A percentile compares a stretch with the other conserved stretches of the same genome.
These are phyloP conservation scores for Diorhabda elongata DNA, from an alignment of 1,140 invertebrate species.

Conservation along the genomic window DNA sequence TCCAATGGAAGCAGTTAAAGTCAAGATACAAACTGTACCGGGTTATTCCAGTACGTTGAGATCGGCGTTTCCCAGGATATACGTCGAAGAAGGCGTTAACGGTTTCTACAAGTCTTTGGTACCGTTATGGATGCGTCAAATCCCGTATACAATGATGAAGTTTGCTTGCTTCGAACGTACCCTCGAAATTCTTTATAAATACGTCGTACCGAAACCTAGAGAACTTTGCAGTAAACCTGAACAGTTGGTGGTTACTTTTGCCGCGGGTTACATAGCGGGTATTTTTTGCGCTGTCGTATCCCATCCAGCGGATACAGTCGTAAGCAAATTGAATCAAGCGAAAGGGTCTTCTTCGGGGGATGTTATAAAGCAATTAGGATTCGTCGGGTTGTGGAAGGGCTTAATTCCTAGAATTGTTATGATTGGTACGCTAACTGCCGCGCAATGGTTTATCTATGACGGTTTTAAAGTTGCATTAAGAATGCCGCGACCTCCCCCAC, in stretches of 20 bases:
- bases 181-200: slow-evolving; percentile 89
- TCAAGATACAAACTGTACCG: slow-evolving; percentile 92
- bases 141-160: slow-evolving; percentile 99
- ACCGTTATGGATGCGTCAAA: slow-evolving; percentile 97
- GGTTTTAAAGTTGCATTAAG: slow-evolving; percentile 82
- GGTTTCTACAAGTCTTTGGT: slow-evolving; percentile 58
- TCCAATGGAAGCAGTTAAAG: slow-evolving; percentile 96
- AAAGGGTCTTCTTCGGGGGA: slow-evolving; percentile 76
- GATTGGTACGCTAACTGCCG: slow-evolving; percentile 98
- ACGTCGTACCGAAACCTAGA: slow-evolving; percentile 56
- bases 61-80: slow-evolving; percentile 86
- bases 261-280: slow-evolving; percentile 98
- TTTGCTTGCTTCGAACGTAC: slow-evolving; percentile 99
- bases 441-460: slow-evolving; percentile 99
- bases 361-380: slow-evolving; percentile 59
- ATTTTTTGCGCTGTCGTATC: slow-evolving; percentile 99
- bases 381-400: slow-evolving; percentile 89
- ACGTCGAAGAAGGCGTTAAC: slow-evolving; percentile 60
- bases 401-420: slow-evolving; percentile 96
- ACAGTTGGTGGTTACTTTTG: slow-evolving; percentile 94
- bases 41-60: slow-evolving; percentile 88
- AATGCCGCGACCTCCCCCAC: slow-evolving; percentile 96
- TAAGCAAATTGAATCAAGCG: slow-evolving; percentile 97
- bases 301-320: slow-evolving; percentile 98
- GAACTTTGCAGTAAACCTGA: slow-evolving; percentile 88